A percentile compares a stretch with the other conserved stretches of the same genome.
These are phyloP conservation scores for Drosophila kanekoi DNA, from an alignment of 2,888 invertebrate genomes.

Conservation along the genomic window DNA sequence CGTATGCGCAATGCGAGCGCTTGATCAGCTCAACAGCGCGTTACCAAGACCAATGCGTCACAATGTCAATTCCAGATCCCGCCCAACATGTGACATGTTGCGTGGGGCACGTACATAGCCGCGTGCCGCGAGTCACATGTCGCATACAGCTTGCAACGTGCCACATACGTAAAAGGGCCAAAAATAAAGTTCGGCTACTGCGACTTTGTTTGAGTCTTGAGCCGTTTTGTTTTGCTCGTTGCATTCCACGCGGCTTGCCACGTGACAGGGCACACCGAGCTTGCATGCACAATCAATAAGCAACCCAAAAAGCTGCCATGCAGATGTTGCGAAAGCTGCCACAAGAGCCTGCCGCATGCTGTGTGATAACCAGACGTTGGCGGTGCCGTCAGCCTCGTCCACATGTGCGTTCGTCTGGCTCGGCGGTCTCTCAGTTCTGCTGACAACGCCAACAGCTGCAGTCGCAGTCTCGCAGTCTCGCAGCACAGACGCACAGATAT, in stretches of 20 bases:
- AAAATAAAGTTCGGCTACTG: conserved; percentile 24
- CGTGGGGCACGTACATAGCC: conserved; percentile 15
- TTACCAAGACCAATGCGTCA: conserved; percentile 1
- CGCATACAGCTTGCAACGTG: conserved; percentile 6
- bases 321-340: conserved; percentile 58
- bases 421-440: conserved; percentile 63
- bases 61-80: conserved; percentile 4
- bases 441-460: conserved; percentile 73
- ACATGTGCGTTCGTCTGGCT: conserved; percentile 53
- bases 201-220: conserved; percentile 10
- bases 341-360: conserved; percentile 59
- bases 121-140: not conserved
- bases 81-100: not conserved
- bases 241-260: conserved; percentile 51
- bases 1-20: conserved; percentile 11
- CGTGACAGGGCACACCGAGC: conserved; percentile 56
- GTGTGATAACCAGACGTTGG: conserved; percentile 55
- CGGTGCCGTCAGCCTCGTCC: conserved; percentile 19
- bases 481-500: conserved; percentile 48
- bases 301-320: conserved; percentile 51
- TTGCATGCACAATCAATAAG: conserved; percentile 51
- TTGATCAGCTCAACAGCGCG: conserved; percentile 40
- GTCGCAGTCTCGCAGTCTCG: conserved; percentile 51
- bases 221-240: conserved; percentile 67
- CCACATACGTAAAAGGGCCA: not conserved